Conservation (phyloP, 1,140 invertebrate genomes). For the Philaenus spumarius region DNA sequence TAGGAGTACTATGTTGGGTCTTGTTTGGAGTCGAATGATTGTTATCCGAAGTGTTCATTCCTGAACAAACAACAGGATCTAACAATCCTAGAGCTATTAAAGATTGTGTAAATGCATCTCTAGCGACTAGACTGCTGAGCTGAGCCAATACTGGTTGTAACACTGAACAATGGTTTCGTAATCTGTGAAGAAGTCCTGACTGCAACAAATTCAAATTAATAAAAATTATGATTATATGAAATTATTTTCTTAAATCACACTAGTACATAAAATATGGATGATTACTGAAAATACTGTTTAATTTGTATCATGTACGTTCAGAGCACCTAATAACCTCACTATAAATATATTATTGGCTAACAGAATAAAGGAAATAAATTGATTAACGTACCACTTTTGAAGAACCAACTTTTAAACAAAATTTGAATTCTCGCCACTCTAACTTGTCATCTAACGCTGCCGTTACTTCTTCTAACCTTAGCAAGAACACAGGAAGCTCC, state of each 20-base stretch:
- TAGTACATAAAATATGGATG: too few relatives aligned
- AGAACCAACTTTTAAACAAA: constrained; percentile 59
- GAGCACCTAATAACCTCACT: too few relatives aligned
- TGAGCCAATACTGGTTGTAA: constrained; percentile 40
- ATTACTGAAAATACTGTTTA: too few relatives aligned
- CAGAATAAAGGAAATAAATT: too few relatives aligned
- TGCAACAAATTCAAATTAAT: constrained; percentile 32
- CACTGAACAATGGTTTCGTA: constrained; percentile 44
- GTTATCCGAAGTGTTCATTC: background rate
- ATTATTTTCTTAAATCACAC: too few relatives aligned
- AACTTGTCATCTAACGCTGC: constrained; percentile 47
- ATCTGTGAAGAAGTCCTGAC: constrained; percentile 48
- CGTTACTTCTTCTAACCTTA: constrained; percentile 51
- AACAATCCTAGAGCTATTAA: constrained; percentile 47
- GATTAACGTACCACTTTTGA: constrained; percentile 55
- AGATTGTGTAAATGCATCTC: constrained; percentile 52
- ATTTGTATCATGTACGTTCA: too few relatives aligned
- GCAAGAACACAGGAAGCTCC: constrained; percentile 54
- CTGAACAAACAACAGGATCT: constrained; percentile 29
- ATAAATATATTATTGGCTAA: too few relatives aligned
- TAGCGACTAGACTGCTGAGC: constrained; percentile 48
- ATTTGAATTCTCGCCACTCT: constrained; percentile 62
- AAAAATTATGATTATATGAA: too few relatives aligned
- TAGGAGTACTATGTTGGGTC: constrained; percentile 20
- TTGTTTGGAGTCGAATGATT: constrained; percentile 5